Evolutionary conservation across 2,888 invertebrate species (phyloP).

Genomic region (Eretmocerus hayati): DNA sequence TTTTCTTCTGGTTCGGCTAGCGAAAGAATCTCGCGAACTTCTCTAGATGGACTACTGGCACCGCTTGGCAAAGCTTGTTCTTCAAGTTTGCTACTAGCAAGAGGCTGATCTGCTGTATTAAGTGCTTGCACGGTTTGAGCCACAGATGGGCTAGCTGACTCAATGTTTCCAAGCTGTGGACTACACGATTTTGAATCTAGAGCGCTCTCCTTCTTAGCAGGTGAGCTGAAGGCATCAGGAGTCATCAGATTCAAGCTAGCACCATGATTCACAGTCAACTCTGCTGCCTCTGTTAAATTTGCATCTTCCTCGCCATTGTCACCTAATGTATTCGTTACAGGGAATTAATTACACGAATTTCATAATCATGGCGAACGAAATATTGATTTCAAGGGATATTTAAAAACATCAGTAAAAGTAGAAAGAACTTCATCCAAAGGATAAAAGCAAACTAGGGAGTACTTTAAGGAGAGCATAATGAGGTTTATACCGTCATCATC

Average conservation of each 20-base stretch:
- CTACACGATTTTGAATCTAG: constrained; percentile 39
- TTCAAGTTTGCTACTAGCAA: constrained; percentile 36
- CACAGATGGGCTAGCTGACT: constrained; percentile 37
- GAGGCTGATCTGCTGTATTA: constrained; percentile 35
- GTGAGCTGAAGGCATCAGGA: constrained; percentile 74
- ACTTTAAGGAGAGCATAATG: too few relatives aligned
- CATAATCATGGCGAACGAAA: not conserved
- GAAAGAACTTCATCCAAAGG: not conserved
- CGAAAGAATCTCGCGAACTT: constrained; percentile 81
- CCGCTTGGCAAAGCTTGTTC: constrained; percentile 57
- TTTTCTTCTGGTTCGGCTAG: constrained; percentile 51
- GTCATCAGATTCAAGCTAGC: constrained; percentile 70
- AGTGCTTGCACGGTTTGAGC: constrained; percentile 39
- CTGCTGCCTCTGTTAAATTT: constrained; percentile 40
- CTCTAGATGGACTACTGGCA: constrained; percentile 84
- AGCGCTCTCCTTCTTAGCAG: constrained; percentile 49
- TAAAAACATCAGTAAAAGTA: not conserved
- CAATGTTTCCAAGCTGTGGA: constrained; percentile 37
- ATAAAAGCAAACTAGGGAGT: not conserved
- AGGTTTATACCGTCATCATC: constrained; percentile 28
- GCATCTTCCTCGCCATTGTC: constrained; percentile 37
- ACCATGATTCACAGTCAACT: constrained; percentile 38
- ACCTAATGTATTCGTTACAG: too few relatives aligned
- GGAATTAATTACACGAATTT: too few relatives aligned
- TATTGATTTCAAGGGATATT: not conserved